phyloP scores from a whole-genome alignment of 2,113 vertebrate genomes.

The Copsychus sechellarum region DNA sequence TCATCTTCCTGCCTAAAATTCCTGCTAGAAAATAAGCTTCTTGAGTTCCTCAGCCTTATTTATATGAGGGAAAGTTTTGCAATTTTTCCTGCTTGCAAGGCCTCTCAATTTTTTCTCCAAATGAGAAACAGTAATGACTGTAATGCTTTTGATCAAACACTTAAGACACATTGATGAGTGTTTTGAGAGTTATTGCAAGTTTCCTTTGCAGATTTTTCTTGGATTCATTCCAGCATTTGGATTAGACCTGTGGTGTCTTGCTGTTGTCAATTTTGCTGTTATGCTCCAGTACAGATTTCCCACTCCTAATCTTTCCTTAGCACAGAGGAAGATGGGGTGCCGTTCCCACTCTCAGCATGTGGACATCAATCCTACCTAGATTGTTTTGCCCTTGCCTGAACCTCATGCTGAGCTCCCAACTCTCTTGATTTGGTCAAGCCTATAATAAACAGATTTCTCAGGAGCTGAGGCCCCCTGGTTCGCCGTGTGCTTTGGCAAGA shows the following conservation, averaged over 20 bases:
- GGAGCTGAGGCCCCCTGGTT: background rate
- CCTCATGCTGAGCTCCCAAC: background rate
- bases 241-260: background rate
- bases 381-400: background rate
- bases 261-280: background rate
- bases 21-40: background rate
- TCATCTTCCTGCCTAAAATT: background rate
- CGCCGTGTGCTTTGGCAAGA: background rate
- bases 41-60: background rate
- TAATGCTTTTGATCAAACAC: slow-evolving; percentile 4
- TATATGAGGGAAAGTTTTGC: background rate
- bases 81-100: background rate
- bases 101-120: background rate
- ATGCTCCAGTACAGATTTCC: background rate
- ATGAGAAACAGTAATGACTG: background rate
- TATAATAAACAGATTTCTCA: background rate
- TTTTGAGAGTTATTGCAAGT: background rate
- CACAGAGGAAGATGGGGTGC: background rate
- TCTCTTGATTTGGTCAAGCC: background rate
- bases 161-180: background rate
- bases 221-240: background rate
- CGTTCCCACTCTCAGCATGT: background rate
- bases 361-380: background rate
- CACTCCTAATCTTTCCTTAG: background rate
- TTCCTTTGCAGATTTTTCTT: background rate